Evolutionary conservation across 2,113 vertebrate genomes (phyloP).

Genomic region (Regulus satrapa): DNA sequence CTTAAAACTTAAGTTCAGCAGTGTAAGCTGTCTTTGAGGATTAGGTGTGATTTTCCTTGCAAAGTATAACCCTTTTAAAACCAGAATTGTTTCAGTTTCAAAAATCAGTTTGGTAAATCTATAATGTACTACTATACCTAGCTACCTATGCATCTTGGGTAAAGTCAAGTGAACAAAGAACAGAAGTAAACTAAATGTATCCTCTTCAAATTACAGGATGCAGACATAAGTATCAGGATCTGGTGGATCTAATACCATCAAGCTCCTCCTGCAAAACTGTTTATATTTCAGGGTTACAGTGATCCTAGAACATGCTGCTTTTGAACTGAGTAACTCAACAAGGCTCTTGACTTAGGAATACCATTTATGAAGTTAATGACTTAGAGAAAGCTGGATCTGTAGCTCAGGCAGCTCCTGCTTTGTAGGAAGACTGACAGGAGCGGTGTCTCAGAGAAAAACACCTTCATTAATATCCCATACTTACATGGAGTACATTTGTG

Average conservation of each 20-base stretch:
- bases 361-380: background rate
- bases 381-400: background rate
- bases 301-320: background rate
- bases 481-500: slow-evolving; percentile 83
- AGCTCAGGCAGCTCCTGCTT: background rate
- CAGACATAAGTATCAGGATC: background rate
- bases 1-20: background rate
- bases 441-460: background rate
- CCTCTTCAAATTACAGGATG: background rate
- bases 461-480: background rate
- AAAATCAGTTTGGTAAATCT: background rate
- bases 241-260: background rate
- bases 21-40: background rate
- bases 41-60: background rate
- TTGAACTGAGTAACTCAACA: background rate
- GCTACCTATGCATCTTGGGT: background rate
- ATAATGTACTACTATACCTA: background rate
- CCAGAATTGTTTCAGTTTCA: too few relatives aligned
- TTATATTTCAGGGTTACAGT: background rate
- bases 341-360: background rate
- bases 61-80: background rate
- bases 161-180: background rate
- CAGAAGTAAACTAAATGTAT: background rate
- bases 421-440: background rate
- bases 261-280: background rate